Evolutionary conservation across 2,888 invertebrate genomes (phyloP).

Genomic region (Andrena praecox): DNA sequence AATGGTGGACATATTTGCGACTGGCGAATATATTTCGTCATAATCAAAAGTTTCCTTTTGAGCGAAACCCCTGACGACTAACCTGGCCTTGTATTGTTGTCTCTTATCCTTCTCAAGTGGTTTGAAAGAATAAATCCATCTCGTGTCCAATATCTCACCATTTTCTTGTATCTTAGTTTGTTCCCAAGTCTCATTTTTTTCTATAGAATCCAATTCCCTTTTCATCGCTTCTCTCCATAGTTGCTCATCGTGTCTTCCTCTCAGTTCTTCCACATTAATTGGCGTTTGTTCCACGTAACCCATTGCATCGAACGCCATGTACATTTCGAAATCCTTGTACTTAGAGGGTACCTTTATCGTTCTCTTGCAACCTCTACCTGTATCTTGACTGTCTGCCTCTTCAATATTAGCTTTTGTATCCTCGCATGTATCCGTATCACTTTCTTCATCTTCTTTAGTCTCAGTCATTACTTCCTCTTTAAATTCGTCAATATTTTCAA

Average conservation of each 20-base stretch:
- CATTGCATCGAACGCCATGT: conserved; percentile 18
- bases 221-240: conserved; percentile 23
- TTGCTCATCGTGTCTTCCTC: neutral
- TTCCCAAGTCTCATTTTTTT: conserved; percentile 56
- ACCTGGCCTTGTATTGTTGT: conserved; percentile 71
- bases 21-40: conserved; percentile 74
- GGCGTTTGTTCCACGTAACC: conserved; percentile 26
- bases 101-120: conserved; percentile 69
- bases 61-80: conserved; percentile 70
- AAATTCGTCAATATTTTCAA: conserved; percentile 23
- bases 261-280: conserved; percentile 23
- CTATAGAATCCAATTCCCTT: conserved; percentile 56
- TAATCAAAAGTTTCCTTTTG: conserved; percentile 71
- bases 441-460: neutral
- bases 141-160: conserved; percentile 61
- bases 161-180: neutral
- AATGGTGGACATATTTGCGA: conserved; percentile 71
- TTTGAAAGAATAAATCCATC: conserved; percentile 67
- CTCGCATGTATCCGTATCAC: neutral
- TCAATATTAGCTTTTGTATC: neutral
- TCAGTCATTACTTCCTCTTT: neutral
- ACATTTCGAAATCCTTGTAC: conserved; percentile 36
- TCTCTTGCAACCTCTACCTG: conserved; percentile 10
- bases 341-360: conserved; percentile 10
- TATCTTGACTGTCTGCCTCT: neutral